Evolutionary conservation across 2,888 invertebrate species (phyloP), one percentile per base, ranked within the genome.

Genomic region (Ennomos quercinarius): DNA sequence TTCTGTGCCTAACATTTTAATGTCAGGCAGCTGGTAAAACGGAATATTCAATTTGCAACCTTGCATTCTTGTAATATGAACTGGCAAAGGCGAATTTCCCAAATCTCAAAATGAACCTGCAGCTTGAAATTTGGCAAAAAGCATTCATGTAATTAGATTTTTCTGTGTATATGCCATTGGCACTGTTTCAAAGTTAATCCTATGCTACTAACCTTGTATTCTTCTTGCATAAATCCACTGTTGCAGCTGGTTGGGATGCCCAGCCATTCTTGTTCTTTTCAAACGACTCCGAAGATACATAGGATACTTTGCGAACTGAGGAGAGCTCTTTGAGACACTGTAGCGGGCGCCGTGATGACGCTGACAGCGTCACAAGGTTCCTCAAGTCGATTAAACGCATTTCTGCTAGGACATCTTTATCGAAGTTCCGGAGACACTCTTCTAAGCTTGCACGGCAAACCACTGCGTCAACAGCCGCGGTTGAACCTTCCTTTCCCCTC

Each of bases 261-360:
- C 90, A 91, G 0, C 91, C 91, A 73, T 86, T 89, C 68, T 88
- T 91, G 57, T 92, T 92, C 45, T 78, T 73, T n/a, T 91, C 87
- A 67, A 92, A 92, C 1, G 86, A 86, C 27, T 83, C 80, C 0
- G 81, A 72, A 0, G 92, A 92, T 53, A 92, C 61, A 61, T 89
- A 75, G 0, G 92, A 92, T 37, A 92, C 78, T 68, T 84, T 90
- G 48, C 77, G 78, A 0, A 72, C 52, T 0, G 89, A 89, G 27
- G 68, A 67, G n/a, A 81, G 44, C 40, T 76, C 76, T 0, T 72
- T 63, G 27, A 80, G 57, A 1, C 68, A 66, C 45, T 67, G 66
- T 17, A 79, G 61, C n/a, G 73, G 63, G 17, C 64, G 66, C 62
- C 70, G 72, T 6, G 74, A 68, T 0, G 74, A 65, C 48, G 77